These are phyloP conservation scores for Bellardia pandia DNA, from an alignment of 2,888 invertebrate genomes.

Conservation along the genomic window DNA sequence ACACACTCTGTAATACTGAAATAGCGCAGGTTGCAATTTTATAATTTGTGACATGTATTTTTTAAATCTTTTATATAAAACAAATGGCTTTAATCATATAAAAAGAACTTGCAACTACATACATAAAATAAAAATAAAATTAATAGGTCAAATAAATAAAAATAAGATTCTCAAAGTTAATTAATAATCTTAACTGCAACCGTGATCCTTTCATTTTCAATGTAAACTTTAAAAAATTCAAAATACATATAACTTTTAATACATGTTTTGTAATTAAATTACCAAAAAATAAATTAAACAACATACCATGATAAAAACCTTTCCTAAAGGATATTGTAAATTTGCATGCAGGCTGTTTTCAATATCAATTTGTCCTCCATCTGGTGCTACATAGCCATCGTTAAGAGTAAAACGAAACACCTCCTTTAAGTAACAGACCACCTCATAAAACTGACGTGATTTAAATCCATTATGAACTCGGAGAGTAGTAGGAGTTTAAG, in stretches of 20 bases:
- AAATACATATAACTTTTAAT: not conserved
- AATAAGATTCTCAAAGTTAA: constrained; percentile 9
- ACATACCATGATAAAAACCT: constrained; percentile 78
- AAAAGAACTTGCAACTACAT: constrained; percentile 18
- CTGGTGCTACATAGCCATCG: constrained; percentile 78
- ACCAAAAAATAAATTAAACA: not conserved
- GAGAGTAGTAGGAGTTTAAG: too few relatives aligned
- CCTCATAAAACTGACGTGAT: constrained; percentile 78
- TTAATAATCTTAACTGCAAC: constrained; percentile 78
- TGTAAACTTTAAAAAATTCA: constrained; percentile 76
- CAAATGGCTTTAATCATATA: constrained; percentile 51
- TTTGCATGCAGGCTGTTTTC: constrained; percentile 75
- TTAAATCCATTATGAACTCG: too few relatives aligned
- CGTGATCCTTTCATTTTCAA: constrained; percentile 81
- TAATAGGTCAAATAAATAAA: constrained; percentile 30
- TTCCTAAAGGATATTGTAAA: constrained; percentile 67
- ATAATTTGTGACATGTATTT: constrained; percentile 33
- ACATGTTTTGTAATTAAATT: not conserved
- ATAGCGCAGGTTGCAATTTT: not conserved
- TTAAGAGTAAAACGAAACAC: constrained; percentile 79
- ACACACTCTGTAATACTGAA: too few relatives aligned
- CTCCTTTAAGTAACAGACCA: constrained; percentile 78
- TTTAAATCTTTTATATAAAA: constrained; percentile 34
- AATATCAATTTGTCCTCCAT: constrained; percentile 76
- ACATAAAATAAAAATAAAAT: constrained; percentile 24